These are phyloP conservation scores for Acridotheres tristis DNA, from an alignment of 2,797 vertebrate species.

Conservation along the genomic window DNA sequence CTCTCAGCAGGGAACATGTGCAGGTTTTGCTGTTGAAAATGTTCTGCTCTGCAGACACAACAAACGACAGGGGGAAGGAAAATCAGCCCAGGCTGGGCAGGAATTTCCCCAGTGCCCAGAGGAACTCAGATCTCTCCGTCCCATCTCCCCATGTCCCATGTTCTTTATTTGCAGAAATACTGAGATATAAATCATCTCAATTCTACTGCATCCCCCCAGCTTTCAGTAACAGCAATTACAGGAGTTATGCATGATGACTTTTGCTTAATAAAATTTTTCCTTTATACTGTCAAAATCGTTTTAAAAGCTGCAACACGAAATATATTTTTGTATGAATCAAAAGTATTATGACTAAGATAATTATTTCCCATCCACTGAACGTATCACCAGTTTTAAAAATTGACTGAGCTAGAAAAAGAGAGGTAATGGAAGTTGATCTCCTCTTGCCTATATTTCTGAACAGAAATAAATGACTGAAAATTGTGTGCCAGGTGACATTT, in stretches of 20 bases:
- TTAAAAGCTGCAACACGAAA: neutral
- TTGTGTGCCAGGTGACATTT: neutral
- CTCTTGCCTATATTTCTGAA: neutral
- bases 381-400: neutral
- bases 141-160: neutral
- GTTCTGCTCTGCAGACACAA: neutral
- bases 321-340: neutral
- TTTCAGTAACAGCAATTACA: neutral
- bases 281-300: neutral
- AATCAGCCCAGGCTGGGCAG: neutral
- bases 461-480: neutral
- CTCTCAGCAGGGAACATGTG: neutral
- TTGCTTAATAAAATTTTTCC: neutral
- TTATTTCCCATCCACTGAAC: conserved; percentile 7
- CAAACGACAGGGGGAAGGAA: neutral
- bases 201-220: neutral
- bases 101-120: fast-evolving
- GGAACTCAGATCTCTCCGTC: neutral
- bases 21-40: neutral
- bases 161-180: neutral
- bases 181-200: neutral
- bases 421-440: neutral
- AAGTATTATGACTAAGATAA: conserved; percentile 26
- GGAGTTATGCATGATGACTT: neutral
- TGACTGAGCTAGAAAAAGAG: neutral